phyloP scores from a whole-genome alignment of 1,140 invertebrate species.

The Diorhabda sublineata region DNA sequence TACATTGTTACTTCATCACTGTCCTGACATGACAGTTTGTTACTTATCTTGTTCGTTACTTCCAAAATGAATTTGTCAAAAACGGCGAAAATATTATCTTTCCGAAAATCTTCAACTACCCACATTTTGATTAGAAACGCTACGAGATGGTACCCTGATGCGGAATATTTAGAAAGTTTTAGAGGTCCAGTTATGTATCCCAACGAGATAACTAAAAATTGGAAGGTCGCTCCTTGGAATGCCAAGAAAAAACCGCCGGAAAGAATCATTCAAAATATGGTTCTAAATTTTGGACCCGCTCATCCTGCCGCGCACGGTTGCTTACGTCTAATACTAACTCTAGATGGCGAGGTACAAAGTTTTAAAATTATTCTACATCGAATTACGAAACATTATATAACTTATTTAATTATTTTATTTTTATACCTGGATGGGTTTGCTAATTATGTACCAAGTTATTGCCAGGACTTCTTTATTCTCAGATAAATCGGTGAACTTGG shows the following conservation, averaged over 20 bases:
- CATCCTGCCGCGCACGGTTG: constrained; percentile 86
- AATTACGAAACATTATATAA: too few relatives aligned
- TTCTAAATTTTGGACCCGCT: constrained; percentile 78
- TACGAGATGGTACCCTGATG: constrained; percentile 42
- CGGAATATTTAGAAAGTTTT: constrained; percentile 57
- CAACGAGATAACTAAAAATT: constrained; percentile 46
- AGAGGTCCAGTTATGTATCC: constrained; percentile 58
- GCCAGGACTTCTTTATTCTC: too few relatives aligned
- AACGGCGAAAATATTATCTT: background rate
- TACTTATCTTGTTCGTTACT: too few relatives aligned
- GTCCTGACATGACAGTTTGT: too few relatives aligned
- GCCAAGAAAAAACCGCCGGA: constrained; percentile 44
- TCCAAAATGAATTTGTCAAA: background rate
- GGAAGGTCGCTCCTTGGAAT: constrained; percentile 44
- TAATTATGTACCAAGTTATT: too few relatives aligned
- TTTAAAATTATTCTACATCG: background rate
- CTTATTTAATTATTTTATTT: too few relatives aligned
- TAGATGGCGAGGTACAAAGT: constrained; percentile 65
- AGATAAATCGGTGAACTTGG: too few relatives aligned
- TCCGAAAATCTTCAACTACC: background rate
- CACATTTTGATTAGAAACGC: background rate
- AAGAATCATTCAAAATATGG: constrained; percentile 56
- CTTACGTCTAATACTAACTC: constrained; percentile 68
- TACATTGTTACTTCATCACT: too few relatives aligned
- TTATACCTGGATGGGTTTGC: too few relatives aligned